These are phyloP conservation scores for Tapirus terrestris DNA, from an alignment of 2,113 vertebrate species.

Conservation along the genomic window DNA sequence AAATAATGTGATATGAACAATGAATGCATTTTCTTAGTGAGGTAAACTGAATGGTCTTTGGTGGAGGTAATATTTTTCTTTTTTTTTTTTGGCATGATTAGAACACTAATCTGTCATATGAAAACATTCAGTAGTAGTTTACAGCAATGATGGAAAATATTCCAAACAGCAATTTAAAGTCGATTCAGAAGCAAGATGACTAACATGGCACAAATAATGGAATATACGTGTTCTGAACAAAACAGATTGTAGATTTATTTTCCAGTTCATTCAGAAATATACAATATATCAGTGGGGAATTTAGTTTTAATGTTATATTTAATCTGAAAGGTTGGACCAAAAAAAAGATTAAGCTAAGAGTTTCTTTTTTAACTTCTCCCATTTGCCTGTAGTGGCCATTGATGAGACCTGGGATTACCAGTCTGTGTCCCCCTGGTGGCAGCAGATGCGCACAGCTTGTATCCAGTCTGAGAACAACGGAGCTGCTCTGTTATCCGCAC, in stretches of 20 bases:
- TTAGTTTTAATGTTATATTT: not conserved
- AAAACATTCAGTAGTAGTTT: not conserved
- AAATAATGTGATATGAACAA: not conserved
- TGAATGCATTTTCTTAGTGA: not conserved
- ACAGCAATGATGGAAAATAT: not conserved
- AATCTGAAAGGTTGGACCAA: not conserved
- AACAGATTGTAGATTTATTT: not conserved
- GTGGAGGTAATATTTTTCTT: not conserved
- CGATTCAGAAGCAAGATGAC: not conserved
- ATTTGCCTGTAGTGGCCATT: slow-evolving; percentile 87
- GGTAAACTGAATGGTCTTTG: not conserved
- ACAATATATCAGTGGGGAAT: no score
- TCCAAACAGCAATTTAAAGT: not conserved
- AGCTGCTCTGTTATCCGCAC: slow-evolving; percentile 92
- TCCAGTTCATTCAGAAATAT: not conserved
- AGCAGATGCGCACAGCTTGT: slow-evolving; percentile 94
- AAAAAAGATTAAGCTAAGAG: fast-evolving
- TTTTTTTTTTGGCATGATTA: not conserved
- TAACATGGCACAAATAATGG: not conserved
- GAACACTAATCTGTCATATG: not conserved
- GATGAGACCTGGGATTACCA: slow-evolving; percentile 96
- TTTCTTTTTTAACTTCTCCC: fast-evolving
- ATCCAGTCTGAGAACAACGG: slow-evolving; percentile 92
- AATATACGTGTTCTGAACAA: not conserved
- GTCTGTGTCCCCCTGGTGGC: slow-evolving; percentile 97